Evolutionary conservation across 2,113 vertebrate genomes (phyloP), one percentile per base, ranked within the genome.

Genomic region (Oncorhynchus clarkii): DNA sequence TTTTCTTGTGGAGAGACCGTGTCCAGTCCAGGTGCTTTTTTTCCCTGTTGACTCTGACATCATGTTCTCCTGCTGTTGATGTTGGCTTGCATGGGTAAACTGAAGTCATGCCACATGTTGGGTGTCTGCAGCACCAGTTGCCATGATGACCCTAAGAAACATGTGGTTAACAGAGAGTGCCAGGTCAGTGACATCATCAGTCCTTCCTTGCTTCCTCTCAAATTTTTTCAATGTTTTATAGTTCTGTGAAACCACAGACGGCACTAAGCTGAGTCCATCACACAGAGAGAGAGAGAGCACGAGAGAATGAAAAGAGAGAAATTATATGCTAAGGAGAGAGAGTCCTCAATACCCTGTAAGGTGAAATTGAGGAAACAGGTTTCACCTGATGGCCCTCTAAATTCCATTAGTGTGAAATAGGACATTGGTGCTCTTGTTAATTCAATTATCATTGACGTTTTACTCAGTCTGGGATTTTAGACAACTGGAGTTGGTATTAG

Each of bases 21-120:
- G 16, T 66, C 59, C 31, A 22, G 39, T 22, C 7, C 57, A 64
- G 29, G 7, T 6, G 7, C 13, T 14, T 51, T 39, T 54, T 20
- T 20, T 1, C 51, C 18, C 51, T 57, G 51, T 57, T n/a, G n/a
- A 22, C 13, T n/a, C n/a, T 62, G 59, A n/a, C 9, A 13, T 82
- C 83, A 81, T 20, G 24, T 73, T 78, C 60, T 81, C 64, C 18
- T 65, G 66, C n/a, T 27, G 72, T 29, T 54, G 48, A 73, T 34
- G 34, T 81, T 72, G 84, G 89, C 85, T 13, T 86, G 84, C 67
- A 93, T 72, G 2, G 14, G 0, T 29, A 93, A 84, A 0, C 80
- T 87, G 18, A 94, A 80, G 81, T 95, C 91, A 67, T 85, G 88
- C 92, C 92, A 92, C 0, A 1, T 27, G 45, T 92, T 92, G 7